phyloP scores from a whole-genome alignment of 2,797 vertebrate genomes.

The Sebastiscus albofasciatus region DNA sequence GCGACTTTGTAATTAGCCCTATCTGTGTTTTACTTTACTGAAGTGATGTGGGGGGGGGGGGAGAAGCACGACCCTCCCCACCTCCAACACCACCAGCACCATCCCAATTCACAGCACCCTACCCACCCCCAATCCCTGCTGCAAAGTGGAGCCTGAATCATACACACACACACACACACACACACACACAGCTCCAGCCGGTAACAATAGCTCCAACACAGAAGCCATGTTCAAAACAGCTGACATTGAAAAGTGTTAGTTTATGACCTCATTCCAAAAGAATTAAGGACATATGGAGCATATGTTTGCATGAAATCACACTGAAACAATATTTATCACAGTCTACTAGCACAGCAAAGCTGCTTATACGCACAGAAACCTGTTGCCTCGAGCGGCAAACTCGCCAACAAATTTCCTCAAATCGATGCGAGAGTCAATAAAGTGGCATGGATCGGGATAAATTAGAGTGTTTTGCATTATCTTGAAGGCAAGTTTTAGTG shows the following conservation, averaged over 20 bases:
- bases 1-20: conserved; percentile 74
- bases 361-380: conserved; percentile 38
- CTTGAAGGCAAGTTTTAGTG: not conserved
- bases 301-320: not conserved
- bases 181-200: conserved; percentile 27
- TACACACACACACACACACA: conserved; percentile 24
- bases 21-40: conserved; percentile 61
- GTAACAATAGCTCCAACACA: conserved; percentile 63
- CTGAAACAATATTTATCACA: conserved; percentile 19
- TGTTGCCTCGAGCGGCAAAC: conserved; percentile 61
- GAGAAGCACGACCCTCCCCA: not conserved
- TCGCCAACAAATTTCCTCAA: not conserved
- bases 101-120: conserved; percentile 44
- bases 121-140: conserved; percentile 56
- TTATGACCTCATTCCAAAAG: conserved; percentile 50
- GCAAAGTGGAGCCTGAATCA: conserved; percentile 41
- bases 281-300: conserved; percentile 5
- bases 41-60: conserved; percentile 10
- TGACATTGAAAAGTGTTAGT: conserved; percentile 53
- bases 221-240: conserved; percentile 70
- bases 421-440: not conserved
- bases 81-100: conserved; percentile 12
- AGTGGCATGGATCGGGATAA: not conserved
- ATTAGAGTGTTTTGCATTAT: conserved; percentile 4
- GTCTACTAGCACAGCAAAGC: not conserved